These are phyloP conservation scores for Planococcus citri DNA, from an alignment of 1,140 invertebrate genomes.

Conservation along the genomic window DNA sequence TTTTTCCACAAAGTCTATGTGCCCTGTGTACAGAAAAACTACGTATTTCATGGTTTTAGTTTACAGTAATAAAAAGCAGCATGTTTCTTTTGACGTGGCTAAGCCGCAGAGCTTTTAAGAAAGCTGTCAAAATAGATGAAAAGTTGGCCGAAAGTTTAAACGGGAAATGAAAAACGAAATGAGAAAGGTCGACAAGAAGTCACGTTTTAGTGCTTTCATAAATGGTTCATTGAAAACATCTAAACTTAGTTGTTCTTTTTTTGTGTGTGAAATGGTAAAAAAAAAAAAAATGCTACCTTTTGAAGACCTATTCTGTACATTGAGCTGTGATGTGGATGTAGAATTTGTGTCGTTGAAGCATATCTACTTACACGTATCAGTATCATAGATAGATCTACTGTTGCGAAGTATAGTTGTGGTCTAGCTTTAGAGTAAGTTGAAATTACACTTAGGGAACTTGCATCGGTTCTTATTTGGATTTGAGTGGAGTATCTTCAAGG, in stretches of 20 bases:
- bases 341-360: too few relatives aligned
- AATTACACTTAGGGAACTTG: too few relatives aligned
- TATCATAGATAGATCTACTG: too few relatives aligned
- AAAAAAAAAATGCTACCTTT: too few relatives aligned
- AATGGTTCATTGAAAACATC: not conserved
- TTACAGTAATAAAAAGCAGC: constrained; percentile 7
- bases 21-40: not conserved
- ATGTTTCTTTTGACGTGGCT: constrained; percentile 6
- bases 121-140: constrained; percentile 3
- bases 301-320: too few relatives aligned
- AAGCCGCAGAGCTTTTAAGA: constrained; percentile 2
- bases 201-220: constrained; percentile 3
- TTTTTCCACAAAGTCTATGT: not conserved
- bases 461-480: too few relatives aligned
- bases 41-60: not conserved
- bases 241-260: not conserved
- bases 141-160: constrained; percentile 3
- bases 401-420: too few relatives aligned
- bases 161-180: constrained; percentile 6
- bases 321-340: too few relatives aligned
- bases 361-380: too few relatives aligned
- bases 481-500: too few relatives aligned
- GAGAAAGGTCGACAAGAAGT: not conserved
- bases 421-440: too few relatives aligned
- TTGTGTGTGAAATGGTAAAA: not conserved